Evolutionary conservation across 2,797 vertebrate species (phyloP).

Genomic region (Nyctalus aviator): DNA sequence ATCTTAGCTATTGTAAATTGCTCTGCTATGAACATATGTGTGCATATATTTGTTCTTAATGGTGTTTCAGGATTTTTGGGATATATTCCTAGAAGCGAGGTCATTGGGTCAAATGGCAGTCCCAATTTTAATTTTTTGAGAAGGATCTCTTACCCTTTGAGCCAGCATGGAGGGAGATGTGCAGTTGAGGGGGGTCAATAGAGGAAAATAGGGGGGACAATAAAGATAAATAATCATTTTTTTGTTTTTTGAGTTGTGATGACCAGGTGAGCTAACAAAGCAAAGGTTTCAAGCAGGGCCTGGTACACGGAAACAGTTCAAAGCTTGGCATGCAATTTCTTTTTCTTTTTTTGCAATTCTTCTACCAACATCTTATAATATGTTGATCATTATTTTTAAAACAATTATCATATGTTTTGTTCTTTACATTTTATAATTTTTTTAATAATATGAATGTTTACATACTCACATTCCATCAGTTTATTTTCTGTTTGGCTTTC

Average conservation of each 20-base stretch:
- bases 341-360: neutral
- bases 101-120: no score
- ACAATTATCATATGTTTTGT: neutral
- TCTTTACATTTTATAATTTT: neutral
- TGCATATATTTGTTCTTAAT: no score
- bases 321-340: neutral
- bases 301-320: fast-evolving
- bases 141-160: no score
- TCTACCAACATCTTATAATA: neutral
- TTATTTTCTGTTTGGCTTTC: neutral
- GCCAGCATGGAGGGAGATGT: no score
- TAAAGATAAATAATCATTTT: no score
- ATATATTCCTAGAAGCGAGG: no score
- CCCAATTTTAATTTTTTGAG: no score
- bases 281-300: neutral
- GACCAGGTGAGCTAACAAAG: neutral
- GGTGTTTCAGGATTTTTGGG: no score
- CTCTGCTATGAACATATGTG: no score
- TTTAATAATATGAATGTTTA: neutral
- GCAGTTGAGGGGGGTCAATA: no score
- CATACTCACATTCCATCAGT: neutral
- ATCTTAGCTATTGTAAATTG: no score
- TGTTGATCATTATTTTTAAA: neutral
- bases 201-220: no score
- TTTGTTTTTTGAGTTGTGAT: neutral